Evolutionary conservation across 1,140 invertebrate species (phyloP), one percentile per base, ranked within the genome.

Genomic region (Dreissena polymorpha): DNA sequence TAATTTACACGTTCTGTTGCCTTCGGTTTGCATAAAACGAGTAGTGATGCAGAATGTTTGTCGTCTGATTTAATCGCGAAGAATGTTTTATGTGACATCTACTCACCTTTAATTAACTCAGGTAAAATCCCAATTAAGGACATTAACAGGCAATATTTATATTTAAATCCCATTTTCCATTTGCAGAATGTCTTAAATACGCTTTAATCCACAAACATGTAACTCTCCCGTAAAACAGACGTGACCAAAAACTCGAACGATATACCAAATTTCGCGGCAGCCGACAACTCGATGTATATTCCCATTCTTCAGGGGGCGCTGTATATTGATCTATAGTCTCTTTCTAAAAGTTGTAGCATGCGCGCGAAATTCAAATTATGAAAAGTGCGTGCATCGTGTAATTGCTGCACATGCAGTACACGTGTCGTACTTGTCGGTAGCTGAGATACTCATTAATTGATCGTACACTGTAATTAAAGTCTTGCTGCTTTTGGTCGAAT

Each of bases 81-180:
- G n/a, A 10, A 25, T 55, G 18, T 73, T 27, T 39, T 55, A 73
- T 55, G 50, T 73, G 71, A 60, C 21, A n/a, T 60, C 21, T n/a
- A 73, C 71, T 73, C 57, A 73, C 71, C 71, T 73, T 51, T 60
- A 57, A 73, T 73, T 60, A 73, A 27, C 23, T 55, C 51, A 73
- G 71, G 71, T 73, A 73, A 55, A 60, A 73, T 60, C 16, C 7
- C 53, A 53, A 73, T 60, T 23, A 73, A n/a, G 18, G 71, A 21
- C 7, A 73, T 10, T 55, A 55, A 25, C 7, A 25, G 18, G 29
- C 53, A 60, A 57, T 55, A 25, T 51, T 51, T 25, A 51, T 25
- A 25, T n/a, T 53, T 73, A 23, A 60, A 73, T 73, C 57, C 71
- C 71, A 73, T 73, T 55, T 73, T 73, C 50, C 71, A 73, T 55